Percentiles rank a stretch among this genome's conserved stretches.
Evolutionary conservation across 2,797 vertebrate species (phyloP).

Genomic region (Sphenodon punctatus): DNA sequence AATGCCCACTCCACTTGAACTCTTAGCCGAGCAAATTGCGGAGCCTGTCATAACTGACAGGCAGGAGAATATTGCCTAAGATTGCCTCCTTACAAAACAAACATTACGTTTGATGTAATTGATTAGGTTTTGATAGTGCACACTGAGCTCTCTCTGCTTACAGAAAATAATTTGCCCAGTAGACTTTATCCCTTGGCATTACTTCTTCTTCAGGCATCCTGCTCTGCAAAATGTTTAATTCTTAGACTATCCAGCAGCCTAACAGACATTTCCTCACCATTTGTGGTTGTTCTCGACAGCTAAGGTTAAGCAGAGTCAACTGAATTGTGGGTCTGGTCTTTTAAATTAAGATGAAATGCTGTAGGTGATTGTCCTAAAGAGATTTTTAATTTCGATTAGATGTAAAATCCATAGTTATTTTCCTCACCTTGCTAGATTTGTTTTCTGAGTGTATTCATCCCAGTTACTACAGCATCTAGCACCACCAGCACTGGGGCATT

Average conservation of each 20-base stretch:
- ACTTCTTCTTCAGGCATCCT: conserved; percentile 24
- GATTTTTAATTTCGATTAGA: not conserved
- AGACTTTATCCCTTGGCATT: conserved; percentile 31
- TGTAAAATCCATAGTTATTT: not conserved
- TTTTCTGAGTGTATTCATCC: not conserved
- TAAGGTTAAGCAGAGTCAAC: not conserved
- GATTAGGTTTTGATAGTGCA: conserved; percentile 39
- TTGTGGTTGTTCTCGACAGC: not conserved
- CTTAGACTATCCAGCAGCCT: not conserved
- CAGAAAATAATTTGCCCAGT: conserved; percentile 30
- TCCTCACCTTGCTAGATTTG: not conserved
- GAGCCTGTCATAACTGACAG: conserved; percentile 38
- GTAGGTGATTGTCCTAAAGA: not conserved
- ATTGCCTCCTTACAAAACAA: conserved; percentile 43
- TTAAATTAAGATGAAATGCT: not conserved
- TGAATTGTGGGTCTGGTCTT: not conserved
- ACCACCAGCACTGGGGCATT: not conserved
- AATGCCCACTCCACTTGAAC: conserved; percentile 22
- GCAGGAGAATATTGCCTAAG: conserved; percentile 24
- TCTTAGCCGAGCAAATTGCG: conserved; percentile 39
- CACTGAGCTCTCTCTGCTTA: conserved; percentile 29
- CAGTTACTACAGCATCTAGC: conserved; percentile 44
- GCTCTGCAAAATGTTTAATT: conserved; percentile 27
- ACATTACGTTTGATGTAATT: conserved; percentile 45
- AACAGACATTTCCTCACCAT: conserved; percentile 10